These are phyloP conservation scores for Centropus unirufus DNA, from an alignment of 2,113 vertebrate species.

Conservation along the genomic window DNA sequence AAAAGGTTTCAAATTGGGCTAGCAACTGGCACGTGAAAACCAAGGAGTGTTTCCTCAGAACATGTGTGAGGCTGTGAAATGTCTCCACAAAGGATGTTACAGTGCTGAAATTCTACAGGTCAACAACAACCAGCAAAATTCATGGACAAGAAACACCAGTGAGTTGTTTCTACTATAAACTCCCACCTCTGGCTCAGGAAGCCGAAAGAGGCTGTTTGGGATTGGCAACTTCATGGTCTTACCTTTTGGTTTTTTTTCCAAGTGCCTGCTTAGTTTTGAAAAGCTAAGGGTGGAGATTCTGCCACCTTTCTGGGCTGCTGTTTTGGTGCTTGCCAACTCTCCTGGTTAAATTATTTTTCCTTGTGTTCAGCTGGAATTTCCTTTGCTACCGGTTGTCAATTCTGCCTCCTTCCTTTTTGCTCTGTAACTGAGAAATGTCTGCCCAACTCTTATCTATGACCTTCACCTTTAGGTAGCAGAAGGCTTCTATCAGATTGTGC, in stretches of 20 bases:
- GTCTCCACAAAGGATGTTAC: background rate
- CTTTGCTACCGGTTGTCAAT: background rate
- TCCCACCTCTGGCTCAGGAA: background rate
- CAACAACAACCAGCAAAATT: background rate
- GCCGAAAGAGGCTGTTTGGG: background rate
- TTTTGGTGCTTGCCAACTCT: background rate
- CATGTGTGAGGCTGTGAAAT: background rate
- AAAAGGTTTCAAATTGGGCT: background rate
- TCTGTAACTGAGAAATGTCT: background rate
- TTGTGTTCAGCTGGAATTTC: background rate
- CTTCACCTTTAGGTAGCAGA: background rate
- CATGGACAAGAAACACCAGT: background rate
- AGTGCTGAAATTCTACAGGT: background rate
- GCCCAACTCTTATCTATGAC: background rate
- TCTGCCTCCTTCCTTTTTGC: background rate
- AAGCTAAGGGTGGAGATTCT: background rate
- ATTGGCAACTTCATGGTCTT: background rate
- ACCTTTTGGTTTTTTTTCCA: background rate
- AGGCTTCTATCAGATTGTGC: background rate
- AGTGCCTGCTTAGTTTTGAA: background rate
- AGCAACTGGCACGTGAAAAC: background rate
- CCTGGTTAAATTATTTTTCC: background rate
- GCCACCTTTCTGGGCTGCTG: background rate
- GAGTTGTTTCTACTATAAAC: background rate
- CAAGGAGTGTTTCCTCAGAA: background rate